Base-by-base conservation (phyloP, 1,140 invertebrate genomes). In the Bombus pyrosoma region DNA sequence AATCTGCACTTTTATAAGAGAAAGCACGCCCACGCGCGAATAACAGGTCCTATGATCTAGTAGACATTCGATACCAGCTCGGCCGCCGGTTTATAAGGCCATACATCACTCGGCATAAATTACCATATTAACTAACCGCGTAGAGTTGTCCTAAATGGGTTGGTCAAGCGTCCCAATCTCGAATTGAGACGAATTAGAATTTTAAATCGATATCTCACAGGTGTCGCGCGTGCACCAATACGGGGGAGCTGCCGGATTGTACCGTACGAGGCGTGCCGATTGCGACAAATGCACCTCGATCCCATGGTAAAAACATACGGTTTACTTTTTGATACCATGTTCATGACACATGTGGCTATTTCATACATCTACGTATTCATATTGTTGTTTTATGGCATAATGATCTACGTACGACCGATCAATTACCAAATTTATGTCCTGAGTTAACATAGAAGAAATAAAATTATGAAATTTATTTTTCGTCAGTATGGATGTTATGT, bases 21-120 rank as follows among this genome's bases (percentile, higher is more conserved):
- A 89, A 69, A 86, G 76, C 72, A 68, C 87, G 62, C 81, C 80
- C 74, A 86, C 87, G 86, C 86, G 34, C 59, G 72, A n/a, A 74
- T 66, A 77, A 75, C 84, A 85, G 72, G 78, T 89, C 72, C 87
- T 86, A 71, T 39, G 69, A 85, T 89, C 75, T 73, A 79, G 72
- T 77, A 80, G 64, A 83, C 77, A 86, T 62, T 83, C 75, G 69
- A 73, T 79, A 88, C 73, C 39, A 53, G 34, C n/a, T 22, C 10
- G 71, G 25, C 47, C 64, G 37, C 32, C 25, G 59, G 32, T 81
- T 81, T 85, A 74, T 68, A 81, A 66, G 59, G 37, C 43, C 47
- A 74, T 75, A 75, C 28, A 75, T 85, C 43, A 57, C 43, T 34
- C 28, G 43, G 71, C 59, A 85, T 81, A 85, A 85, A 81, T 85